Evolutionary conservation across 2,888 invertebrate genomes (phyloP).

Genomic region (Oxytorus armatus): DNA sequence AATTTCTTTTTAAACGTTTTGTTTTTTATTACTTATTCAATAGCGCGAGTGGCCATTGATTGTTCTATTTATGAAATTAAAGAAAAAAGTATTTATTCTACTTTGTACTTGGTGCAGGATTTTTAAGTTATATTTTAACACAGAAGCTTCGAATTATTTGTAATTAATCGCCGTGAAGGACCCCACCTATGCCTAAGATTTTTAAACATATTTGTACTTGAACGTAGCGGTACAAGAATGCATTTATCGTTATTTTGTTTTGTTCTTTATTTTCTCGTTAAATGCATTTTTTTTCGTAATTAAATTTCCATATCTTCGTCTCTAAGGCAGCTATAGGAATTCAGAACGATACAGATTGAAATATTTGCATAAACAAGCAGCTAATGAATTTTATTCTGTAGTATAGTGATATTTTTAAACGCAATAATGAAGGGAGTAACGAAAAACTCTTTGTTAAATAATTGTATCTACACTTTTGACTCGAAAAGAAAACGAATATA

Average conservation of each 20-base stretch:
- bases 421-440: constrained; percentile 64
- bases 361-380: constrained; percentile 60
- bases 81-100: constrained; percentile 59
- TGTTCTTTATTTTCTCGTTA: constrained; percentile 28
- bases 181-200: constrained; percentile 66
- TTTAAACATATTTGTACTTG: constrained; percentile 30
- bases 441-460: constrained; percentile 56
- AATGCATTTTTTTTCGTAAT: constrained; percentile 27
- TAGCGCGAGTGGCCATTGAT: constrained; percentile 62
- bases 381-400: constrained; percentile 62
- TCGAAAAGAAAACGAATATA: constrained; percentile 17
- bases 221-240: background rate
- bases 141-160: constrained; percentile 48
- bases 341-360: constrained; percentile 55
- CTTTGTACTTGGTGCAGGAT: constrained; percentile 60
- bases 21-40: constrained; percentile 53
- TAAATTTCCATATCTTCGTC: constrained; percentile 55
- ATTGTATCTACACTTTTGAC: constrained; percentile 50
- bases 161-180: constrained; percentile 61
- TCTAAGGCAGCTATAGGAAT: constrained; percentile 60
- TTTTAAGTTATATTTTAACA: constrained; percentile 45
- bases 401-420: constrained; percentile 63
- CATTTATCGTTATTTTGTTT: constrained; percentile 35
- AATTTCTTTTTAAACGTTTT: constrained; percentile 46
- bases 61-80: constrained; percentile 59